Conservation (phyloP, 2,113 vertebrate species). For the Eclectus roratus region DNA sequence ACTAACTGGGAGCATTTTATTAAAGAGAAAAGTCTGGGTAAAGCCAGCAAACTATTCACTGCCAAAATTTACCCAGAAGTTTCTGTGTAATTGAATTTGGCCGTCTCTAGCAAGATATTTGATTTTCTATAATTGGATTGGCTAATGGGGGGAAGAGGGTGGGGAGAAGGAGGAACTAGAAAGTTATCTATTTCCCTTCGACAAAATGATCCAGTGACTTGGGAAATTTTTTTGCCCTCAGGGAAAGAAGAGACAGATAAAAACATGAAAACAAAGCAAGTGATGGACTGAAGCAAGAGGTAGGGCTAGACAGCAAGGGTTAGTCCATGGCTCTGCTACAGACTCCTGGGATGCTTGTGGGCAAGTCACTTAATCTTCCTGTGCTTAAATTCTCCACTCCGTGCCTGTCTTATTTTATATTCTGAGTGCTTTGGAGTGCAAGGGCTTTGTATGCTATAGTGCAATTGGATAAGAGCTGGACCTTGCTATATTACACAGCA, state of each 20-base stretch:
- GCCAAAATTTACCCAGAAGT: conserved; percentile 70
- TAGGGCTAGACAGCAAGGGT: not conserved
- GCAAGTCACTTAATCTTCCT: not conserved
- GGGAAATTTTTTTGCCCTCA: conserved; percentile 35
- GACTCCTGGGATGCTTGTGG: not conserved
- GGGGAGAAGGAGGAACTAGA: conserved; percentile 28
- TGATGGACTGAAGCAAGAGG: conserved; percentile 13
- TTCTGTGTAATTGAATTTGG: conserved; percentile 70
- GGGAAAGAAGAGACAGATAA: not conserved
- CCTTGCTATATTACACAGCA: not conserved
- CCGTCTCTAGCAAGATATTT: conserved; percentile 62
- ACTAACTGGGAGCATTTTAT: conserved; percentile 52
- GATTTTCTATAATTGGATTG: conserved; percentile 74
- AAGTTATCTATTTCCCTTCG: conserved; percentile 50
- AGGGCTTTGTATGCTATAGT: not conserved
- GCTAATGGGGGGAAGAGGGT: conserved; percentile 51
- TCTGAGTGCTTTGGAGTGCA: not conserved
- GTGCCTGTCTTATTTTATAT: not conserved
- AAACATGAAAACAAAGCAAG: conserved; percentile 28
- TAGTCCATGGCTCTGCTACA: not conserved
- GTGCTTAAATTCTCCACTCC: not conserved
- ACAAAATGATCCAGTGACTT: conserved; percentile 53
- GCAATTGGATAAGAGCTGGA: not conserved
- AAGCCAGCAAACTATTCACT: conserved; percentile 58
- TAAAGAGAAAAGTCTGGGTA: conserved; percentile 52